phyloP scores from a whole-genome alignment of 2,113 vertebrate genomes.

The Sphaerodactylus townsendi region DNA sequence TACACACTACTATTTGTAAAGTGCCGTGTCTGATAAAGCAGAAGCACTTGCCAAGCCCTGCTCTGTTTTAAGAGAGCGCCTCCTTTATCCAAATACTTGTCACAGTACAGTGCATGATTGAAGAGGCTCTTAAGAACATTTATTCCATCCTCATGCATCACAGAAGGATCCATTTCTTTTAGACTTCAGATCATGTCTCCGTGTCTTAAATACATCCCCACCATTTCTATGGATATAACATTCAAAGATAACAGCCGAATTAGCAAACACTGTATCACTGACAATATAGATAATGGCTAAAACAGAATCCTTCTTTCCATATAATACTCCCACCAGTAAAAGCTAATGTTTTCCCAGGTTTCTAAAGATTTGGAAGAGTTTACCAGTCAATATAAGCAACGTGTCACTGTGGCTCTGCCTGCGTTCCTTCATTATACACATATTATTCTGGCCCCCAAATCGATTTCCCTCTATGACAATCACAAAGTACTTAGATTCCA shows the following conservation, averaged over 20 bases:
- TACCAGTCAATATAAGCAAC: neutral
- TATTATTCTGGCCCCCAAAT: neutral
- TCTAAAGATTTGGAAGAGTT: constrained; percentile 10
- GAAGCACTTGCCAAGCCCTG: neutral
- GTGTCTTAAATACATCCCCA: neutral
- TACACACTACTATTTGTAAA: neutral
- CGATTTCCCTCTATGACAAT: neutral
- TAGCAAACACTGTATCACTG: neutral
- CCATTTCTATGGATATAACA: neutral
- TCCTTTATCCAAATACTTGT: neutral
- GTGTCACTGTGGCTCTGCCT: neutral
- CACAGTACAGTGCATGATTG: neutral
- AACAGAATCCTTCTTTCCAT: neutral
- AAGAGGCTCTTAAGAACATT: neutral
- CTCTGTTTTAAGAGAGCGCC: neutral
- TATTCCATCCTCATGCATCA: neutral
- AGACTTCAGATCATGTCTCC: neutral
- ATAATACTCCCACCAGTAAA: neutral
- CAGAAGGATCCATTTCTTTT: neutral
- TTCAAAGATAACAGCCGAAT: neutral
- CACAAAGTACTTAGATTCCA: neutral
- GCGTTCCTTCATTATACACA: neutral
- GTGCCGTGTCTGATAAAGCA: neutral
- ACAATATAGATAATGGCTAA: constrained; percentile 3
- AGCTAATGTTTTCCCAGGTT: neutral